Evolutionary conservation across 1,140 invertebrate genomes (phyloP), one percentile per base, ranked within the genome.

Genomic region (Leptinotarsa defecta): DNA sequence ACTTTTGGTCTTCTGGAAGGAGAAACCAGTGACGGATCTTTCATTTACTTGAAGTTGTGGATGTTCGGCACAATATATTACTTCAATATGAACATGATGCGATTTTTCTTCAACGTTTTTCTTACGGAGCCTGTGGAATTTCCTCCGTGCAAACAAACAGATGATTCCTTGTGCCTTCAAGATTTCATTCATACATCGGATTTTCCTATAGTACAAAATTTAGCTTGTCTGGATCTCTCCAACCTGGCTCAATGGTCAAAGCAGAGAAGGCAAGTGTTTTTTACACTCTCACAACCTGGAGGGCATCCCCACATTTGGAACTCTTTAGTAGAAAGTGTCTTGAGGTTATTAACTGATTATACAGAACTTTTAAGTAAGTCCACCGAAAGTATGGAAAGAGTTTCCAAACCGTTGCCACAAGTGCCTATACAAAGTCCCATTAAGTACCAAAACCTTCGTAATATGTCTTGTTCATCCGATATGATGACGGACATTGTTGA

Each of bases 241-340:
- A 88, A 88, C 17, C 79, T 94, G 61, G 86, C 91, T 8, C 87
- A 89, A 78, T 91, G 88, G 72, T 89, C 91, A 65, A 80, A 83
- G 64, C 2, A 67, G 3, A 87, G 92, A 76, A 88, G 93, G 75
- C 75, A 84, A 57, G 81, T 89, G 70, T 86, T 94, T 22, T 95
- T 93, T 81, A 89, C 89, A 15, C 83, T 95, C 0, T 94, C 93
- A 70, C 89, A 92, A 81, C 93, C 93, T 67, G 92, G 93, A 27
- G 91, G 92, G 68, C 93, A 94, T 85, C 92, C 94, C 2, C 91
- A 92, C 76, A 94, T 92, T 78, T 95, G 94, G 94, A 94, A 92
- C 79, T 88, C 87, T 72, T 82, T 94, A 4, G 86, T 91, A 13
- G 87, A 90, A 77, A 89, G 88, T 78, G 90, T 89, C 82, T 79